Percentiles rank a stretch among this genome's conserved stretches.
Conservation (phyloP, 2,797 vertebrate species). For the Lophius americanus region DNA sequence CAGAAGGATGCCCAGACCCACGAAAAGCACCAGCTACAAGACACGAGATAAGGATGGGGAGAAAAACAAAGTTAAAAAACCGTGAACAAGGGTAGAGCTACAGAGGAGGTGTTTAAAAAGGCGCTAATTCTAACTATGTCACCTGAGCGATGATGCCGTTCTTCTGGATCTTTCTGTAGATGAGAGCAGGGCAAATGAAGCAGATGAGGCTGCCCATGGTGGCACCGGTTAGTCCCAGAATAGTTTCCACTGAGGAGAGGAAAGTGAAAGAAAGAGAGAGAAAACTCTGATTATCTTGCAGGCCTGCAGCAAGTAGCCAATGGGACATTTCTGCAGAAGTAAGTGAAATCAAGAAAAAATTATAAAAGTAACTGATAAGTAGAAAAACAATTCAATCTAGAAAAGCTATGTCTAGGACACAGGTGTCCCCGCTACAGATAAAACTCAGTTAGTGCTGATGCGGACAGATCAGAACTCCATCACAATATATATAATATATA, state of each 20-base stretch:
- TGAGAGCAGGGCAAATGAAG: conserved; percentile 96
- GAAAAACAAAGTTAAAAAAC: conserved; percentile 1
- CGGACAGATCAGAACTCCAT: too few species aligned
- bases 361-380: too few species aligned
- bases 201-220: conserved; percentile 99
- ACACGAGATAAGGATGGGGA: background rate
- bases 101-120: background rate
- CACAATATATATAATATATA: too few species aligned
- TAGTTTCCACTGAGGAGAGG: conserved; percentile 89
- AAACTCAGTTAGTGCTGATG: too few species aligned
- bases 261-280: background rate
- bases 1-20: conserved; percentile 93
- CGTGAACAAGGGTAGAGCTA: background rate
- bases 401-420: too few species aligned
- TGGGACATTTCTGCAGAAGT: background rate
- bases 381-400: too few species aligned
- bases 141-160: conserved; percentile 90
- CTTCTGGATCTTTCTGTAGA: conserved; percentile 95
- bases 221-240: conserved; percentile 95
- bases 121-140: background rate
- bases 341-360: too few species aligned
- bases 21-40: conserved; percentile 90
- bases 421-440: too few species aligned
- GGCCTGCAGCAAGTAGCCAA: background rate
- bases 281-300: background rate